Percentiles rank a stretch among this genome's conserved stretches.
Conservation (phyloP, 2,888 invertebrate species). For the Microplitis deprimator region DNA sequence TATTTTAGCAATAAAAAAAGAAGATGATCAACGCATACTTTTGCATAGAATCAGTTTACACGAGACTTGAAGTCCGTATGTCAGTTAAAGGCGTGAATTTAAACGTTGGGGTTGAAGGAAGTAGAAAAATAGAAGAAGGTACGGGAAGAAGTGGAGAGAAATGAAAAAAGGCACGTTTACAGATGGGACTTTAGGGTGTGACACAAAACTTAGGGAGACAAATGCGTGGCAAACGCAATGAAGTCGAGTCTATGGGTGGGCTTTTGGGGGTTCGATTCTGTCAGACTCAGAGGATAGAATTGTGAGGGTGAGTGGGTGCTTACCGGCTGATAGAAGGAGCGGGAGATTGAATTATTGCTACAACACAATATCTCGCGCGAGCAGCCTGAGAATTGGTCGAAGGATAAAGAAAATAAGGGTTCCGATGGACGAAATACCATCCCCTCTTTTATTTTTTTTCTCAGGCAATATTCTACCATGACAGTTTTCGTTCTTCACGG, state of each 20-base stretch:
- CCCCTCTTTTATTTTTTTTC: slow-evolving; percentile 57
- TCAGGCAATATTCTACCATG: slow-evolving; percentile 49
- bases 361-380: slow-evolving; percentile 60
- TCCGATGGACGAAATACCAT: slow-evolving; percentile 49
- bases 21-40: slow-evolving; percentile 8
- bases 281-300: slow-evolving; percentile 34
- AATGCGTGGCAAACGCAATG: slow-evolving; percentile 61
- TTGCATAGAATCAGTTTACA: slow-evolving; percentile 4
- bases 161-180: slow-evolving; percentile 40
- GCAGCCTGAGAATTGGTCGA: slow-evolving; percentile 67
- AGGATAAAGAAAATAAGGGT: slow-evolving; percentile 59
- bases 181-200: slow-evolving; percentile 54
- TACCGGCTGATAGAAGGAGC: slow-evolving; percentile 57
- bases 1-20: background rate
- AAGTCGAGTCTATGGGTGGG: slow-evolving; percentile 61
- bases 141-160: slow-evolving; percentile 24
- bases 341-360: slow-evolving; percentile 54
- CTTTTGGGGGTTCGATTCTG: slow-evolving; percentile 40
- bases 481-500: slow-evolving; percentile 42
- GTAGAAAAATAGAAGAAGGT: slow-evolving; percentile 8
- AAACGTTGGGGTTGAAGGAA: slow-evolving; percentile 46
- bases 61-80: slow-evolving; percentile 31
- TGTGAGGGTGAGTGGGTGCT: slow-evolving; percentile 45
- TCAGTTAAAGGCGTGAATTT: slow-evolving; percentile 45
- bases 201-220: slow-evolving; percentile 60